Evolutionary conservation across 2,113 vertebrate genomes (phyloP).

Genomic region (Vidua chalybeata): DNA sequence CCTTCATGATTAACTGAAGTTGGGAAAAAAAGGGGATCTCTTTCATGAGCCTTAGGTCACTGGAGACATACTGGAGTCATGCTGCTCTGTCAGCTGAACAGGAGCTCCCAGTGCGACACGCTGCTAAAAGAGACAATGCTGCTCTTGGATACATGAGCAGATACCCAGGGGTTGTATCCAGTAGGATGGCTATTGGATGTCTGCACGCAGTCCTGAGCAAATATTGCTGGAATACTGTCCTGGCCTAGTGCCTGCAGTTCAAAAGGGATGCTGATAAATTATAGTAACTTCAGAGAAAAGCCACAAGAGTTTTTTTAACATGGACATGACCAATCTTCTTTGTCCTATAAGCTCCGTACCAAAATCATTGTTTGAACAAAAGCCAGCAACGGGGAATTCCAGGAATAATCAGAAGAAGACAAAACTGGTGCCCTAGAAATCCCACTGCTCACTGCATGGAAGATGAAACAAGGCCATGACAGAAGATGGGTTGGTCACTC

Average conservation of each 20-base stretch:
- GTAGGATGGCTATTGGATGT: neutral
- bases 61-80: conserved; percentile 28
- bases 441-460: neutral
- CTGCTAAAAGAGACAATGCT: conserved; percentile 2
- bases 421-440: neutral
- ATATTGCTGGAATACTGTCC: neutral
- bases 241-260: neutral
- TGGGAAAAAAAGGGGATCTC: neutral
- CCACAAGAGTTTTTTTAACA: neutral
- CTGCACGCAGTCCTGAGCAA: neutral
- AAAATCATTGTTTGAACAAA: neutral
- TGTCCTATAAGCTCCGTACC: neutral
- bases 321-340: neutral
- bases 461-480: neutral
- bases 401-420: neutral
- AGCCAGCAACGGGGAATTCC: neutral
- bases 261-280: neutral
- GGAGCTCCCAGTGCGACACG: neutral
- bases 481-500: neutral
- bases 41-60: conserved; percentile 24
- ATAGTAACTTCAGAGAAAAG: neutral
- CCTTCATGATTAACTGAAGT: conserved; percentile 34
- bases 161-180: neutral
- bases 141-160: neutral
- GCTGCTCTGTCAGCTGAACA: conserved; percentile 43